These are phyloP conservation scores for Oxycera nigricornis DNA, from an alignment of 2,888 invertebrate species.

Conservation along the genomic window DNA sequence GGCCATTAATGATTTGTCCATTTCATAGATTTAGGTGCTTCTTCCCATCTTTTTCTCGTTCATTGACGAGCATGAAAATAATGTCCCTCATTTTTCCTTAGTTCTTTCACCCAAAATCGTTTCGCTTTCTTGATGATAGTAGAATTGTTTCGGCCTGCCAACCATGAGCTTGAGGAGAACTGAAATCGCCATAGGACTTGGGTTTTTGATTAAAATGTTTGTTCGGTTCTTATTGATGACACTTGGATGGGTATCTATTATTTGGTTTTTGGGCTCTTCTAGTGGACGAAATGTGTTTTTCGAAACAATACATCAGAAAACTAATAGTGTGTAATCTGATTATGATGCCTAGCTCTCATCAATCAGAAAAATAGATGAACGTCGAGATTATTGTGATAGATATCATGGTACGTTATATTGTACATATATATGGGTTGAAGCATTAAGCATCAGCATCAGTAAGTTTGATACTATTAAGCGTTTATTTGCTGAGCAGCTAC, in stretches of 20 bases:
- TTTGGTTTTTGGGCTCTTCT: background rate
- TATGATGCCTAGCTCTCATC: background rate
- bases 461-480: no score
- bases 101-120: background rate
- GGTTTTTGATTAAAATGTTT: constrained; percentile 12
- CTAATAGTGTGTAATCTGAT: background rate
- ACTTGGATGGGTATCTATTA: background rate
- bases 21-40: background rate
- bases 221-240: constrained; percentile 3
- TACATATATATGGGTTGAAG: no score
- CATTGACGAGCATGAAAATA: background rate
- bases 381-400: no score
- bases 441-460: no score
- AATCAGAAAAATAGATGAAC: background rate
- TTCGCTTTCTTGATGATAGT: background rate
- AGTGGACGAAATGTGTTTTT: background rate
- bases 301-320: background rate
- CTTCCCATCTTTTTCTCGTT: background rate
- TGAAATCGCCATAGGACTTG: background rate
- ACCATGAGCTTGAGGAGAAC: background rate
- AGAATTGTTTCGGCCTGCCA: background rate
- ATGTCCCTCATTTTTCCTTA: background rate
- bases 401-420: no score
- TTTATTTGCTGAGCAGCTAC: no score
- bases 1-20: background rate